Base-by-base conservation (phyloP, 2,113 vertebrate species). In the Platysternon megacephalum region DNA sequence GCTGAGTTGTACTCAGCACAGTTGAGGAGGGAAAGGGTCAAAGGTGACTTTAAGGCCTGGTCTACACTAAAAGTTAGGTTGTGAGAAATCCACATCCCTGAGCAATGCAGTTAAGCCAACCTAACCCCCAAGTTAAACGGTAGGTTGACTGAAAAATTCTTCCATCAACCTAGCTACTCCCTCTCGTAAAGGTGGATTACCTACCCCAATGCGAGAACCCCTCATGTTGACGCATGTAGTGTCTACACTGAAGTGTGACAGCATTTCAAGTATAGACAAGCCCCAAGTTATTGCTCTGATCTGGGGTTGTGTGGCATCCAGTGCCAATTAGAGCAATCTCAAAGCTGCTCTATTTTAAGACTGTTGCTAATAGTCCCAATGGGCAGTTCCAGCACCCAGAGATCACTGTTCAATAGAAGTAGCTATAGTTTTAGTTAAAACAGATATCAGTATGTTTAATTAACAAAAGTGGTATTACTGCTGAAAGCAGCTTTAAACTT, bases 361-460 rank as follows among this genome's bases (percentile, higher is more conserved):
- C 39, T 14, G 42, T 76, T 76, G 10, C 39, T 76, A 44, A 44
- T 8, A 29, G 91, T 88, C 74, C 29, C 39, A 88, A 86, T 68
- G 94, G 42, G 7, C 72, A 85, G 91, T 29, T 79, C 46, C n/a
- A 88, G 39, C 74, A 88, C 16, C 35, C 32, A 68, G 35, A n/a
- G 35, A 68, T n/a, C 35, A 21, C 32, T 68, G 24, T 76, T 76
- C n/a, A 44, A 44, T 26, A 44, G 39, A 44, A 44, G 22, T 13
- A 26, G 10, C 39, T 76, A 76, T 44, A 82, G 42, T 61, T 82
- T 46, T 85, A 91, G 48, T 79, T 84, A 68, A n/a, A 91, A 35
- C 1, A 95, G 88, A n/a, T 90, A 95, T 85, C 6, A 88, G 83
- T 68, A 90, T 55, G 21, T 85, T 94, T 79, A 46, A 68, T 39